A percentile compares a stretch with the other conserved stretches of the same genome.
Conservation (phyloP, 2,113 vertebrate genomes). For the Cisticola juncidis region DNA sequence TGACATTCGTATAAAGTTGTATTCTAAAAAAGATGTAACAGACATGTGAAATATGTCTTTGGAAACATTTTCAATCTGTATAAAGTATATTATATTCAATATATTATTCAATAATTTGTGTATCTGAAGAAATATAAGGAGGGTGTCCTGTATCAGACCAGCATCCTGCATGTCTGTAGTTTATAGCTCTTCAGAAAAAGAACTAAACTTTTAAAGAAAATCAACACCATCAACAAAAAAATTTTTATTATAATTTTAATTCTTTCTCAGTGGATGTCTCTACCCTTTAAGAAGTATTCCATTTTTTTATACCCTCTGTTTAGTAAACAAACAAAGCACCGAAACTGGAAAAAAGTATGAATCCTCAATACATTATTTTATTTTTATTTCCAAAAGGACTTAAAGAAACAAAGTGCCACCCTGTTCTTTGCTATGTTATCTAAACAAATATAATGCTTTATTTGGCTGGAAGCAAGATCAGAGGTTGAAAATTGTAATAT, state of each 20-base stretch:
- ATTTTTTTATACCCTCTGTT: not conserved
- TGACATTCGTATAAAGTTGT: not conserved
- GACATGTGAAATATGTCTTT: not conserved
- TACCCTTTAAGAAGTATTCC: not conserved
- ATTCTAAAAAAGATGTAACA: not conserved
- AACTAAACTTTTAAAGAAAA: not conserved
- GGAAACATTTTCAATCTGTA: not conserved
- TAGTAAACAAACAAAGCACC: not conserved
- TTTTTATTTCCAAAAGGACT: not conserved
- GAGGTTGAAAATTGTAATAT: not conserved
- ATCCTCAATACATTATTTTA: not conserved
- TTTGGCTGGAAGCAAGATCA: not conserved
- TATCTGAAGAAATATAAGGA: not conserved
- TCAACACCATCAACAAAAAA: not conserved
- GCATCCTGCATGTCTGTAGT: not conserved
- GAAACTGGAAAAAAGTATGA: not conserved
- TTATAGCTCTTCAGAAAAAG: not conserved
- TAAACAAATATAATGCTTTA: not conserved
- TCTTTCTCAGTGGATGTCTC: not conserved
- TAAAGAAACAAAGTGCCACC: not conserved
- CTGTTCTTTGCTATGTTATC: not conserved
- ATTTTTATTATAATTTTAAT: not conserved
- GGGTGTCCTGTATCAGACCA: not conserved
- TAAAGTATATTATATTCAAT: not conserved
- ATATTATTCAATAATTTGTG: not conserved